A percentile compares a stretch with the other conserved stretches of the same genome.
Conservation (phyloP, 2,888 invertebrate species). For the Escarpia spicata region DNA sequence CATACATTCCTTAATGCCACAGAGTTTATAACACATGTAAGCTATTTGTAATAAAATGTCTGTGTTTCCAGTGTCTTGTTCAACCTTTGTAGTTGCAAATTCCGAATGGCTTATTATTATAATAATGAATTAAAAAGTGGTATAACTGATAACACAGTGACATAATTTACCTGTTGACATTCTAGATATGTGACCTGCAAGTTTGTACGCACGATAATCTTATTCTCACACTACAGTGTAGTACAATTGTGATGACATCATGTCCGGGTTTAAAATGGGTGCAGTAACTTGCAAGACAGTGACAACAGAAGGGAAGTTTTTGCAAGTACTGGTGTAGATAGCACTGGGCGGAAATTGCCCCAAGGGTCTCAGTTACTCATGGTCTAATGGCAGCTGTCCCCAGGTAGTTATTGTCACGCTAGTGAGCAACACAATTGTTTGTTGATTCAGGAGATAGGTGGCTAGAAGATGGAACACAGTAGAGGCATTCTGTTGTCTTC, state of each 20-base stretch:
- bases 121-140: neutral
- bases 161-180: neutral
- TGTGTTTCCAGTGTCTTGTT: neutral
- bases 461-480: neutral
- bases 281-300: neutral
- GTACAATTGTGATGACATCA: neutral
- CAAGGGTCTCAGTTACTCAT: neutral
- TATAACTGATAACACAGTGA: neutral
- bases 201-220: neutral
- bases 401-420: neutral
- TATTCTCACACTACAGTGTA: neutral
- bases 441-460: neutral
- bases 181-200: neutral
- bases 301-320: neutral
- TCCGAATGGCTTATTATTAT: neutral
- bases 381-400: neutral
- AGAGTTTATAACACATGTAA: no score
- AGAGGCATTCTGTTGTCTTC: neutral
- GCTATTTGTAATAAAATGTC: neutral
- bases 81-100: neutral
- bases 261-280: neutral
- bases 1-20: no score
- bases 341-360: neutral
- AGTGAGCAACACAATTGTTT: neutral
- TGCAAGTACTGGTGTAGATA: neutral